Base-by-base conservation (phyloP, 2,888 invertebrate genomes). In the Amaurobius ferox region DNA sequence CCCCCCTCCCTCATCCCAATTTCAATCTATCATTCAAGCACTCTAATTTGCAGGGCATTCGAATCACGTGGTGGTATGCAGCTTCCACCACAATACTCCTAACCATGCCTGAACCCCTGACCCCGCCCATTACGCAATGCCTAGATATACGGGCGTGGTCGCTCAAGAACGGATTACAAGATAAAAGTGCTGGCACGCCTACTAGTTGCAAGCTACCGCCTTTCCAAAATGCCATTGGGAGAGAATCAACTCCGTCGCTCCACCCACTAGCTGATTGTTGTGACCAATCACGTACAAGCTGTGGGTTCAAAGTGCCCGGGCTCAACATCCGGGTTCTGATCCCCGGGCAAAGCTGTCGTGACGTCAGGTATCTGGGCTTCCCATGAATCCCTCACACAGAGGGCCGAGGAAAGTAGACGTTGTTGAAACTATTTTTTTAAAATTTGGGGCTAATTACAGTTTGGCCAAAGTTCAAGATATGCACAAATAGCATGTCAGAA, bases 281-380 rank as follows among this genome's bases (percentile, higher is more conserved):
- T 48, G 19, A 61, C 83, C 83, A 83, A 83, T 83, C 76, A 32
- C 23, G 35, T 48, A 19, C 23, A 19, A 11, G 19, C n/a, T 48
- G 11, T 19, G 48, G 61, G 81, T 77, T 83, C 83, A 83, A 76
- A 81, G 76, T 64, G 71, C 77, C 83, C 81, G 81, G 70, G 81
- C 67, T 77, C 66, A 61, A 55, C 77, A 83, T 83, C 83, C 83
- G 83, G 83, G 83, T 77, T 77, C 77, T 30, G 77, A 72, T 83
- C 83, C 83, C 83, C 83, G 83, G 83, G 83, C 83, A 83, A 77
- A 83, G 72, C 70, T 70, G 35, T 13, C 16, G 61, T 83, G 83
- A 83, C 83, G 83, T 83, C 83, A 83, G 40, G 30, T 83, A 77
- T 72, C 77, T 83, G 77, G 77, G 77, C 72, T 61, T 39, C 35